Evolutionary conservation across 2,888 invertebrate species (phyloP).

Genomic region (Myopa testacea): DNA sequence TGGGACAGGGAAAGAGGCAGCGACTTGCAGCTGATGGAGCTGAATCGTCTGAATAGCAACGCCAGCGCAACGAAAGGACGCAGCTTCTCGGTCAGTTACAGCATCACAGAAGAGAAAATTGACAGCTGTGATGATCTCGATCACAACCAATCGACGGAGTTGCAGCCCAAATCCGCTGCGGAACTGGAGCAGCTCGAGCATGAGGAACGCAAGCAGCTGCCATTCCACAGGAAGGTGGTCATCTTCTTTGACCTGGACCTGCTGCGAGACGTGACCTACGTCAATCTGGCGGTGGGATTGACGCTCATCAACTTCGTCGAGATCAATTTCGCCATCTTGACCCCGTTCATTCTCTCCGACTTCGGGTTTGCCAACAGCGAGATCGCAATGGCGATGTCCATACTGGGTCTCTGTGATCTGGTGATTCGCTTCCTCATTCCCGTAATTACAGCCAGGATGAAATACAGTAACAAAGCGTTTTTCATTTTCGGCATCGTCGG

Average conservation of each 20-base stretch:
- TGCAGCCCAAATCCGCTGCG: conserved; percentile 35
- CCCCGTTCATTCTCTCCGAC: conserved; percentile 78
- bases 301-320: conserved; percentile 79
- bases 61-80: conserved; percentile 48
- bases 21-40: conserved; percentile 48
- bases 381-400: conserved; percentile 78
- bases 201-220: conserved; percentile 63
- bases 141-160: conserved; percentile 17
- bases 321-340: conserved; percentile 80
- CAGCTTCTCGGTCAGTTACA: conserved; percentile 58
- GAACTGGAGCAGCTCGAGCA: conserved; percentile 39
- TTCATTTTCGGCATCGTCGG: conserved; percentile 76
- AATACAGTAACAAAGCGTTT: conserved; percentile 77
- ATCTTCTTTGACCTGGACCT: conserved; percentile 80
- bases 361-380: conserved; percentile 71
- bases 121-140: conserved; percentile 25
- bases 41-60: conserved; percentile 56
- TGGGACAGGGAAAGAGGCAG: conserved; percentile 38
- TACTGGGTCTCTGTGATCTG: conserved; percentile 76
- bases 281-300: conserved; percentile 78
- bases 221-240: conserved; percentile 72
- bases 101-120: conserved; percentile 54
- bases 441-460: conserved; percentile 75
- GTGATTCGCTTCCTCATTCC: conserved; percentile 76
- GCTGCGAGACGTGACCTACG: conserved; percentile 76